Evolutionary conservation across 37 sponge, comb jelly and placozoan species (phyloP), one percentile per base, ranked within the genome.

Genomic region (Spongilla lacustris): DNA sequence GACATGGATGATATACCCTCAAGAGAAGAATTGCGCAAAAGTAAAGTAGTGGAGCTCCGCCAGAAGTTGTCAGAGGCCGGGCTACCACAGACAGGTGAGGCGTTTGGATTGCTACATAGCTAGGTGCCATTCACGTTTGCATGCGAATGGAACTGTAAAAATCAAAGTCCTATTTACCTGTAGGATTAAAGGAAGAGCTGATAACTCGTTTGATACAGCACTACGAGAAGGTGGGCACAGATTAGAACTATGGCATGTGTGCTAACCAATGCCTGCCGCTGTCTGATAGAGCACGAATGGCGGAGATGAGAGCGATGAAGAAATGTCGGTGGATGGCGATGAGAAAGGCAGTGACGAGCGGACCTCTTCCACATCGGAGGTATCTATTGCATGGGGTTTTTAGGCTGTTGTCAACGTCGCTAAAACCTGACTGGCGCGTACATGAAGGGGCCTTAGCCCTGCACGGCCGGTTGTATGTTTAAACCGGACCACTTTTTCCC

Each of bases 181-280:
- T 32, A 82, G 88, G 88, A 50, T 1, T 81, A 21, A 88, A 88
- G 83, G 88, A 88, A 50, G 88, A 88, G 8, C 77, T 88, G 31
- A 88, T 88, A 28, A 82, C 66, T 0, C 82, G 88, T 48, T 48
- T 88, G 4, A 25, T 81, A 28, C 23, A 26, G 26, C 48, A 88
- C 34, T 77, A 88, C 50, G 33, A 81, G 30, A 72, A 68, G 76
- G 84, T 75, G 81, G 33, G 81, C 68, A 50, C 26, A 66, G 49
- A 11, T 75, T 50, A 84, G 67, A 75, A 32, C 36, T 13, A 1
- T 21, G 31, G 31, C 28, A 50, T 50, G 31, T 79, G 38, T 11
- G 2, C 9, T 67, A 50, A 26, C 58, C 21, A 19, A 58, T n/a
- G n/a, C n/a, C n/a, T n/a, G n/a, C n/a, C n/a, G n/a, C n/a, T n/a